Evolutionary conservation across 1,140 invertebrate genomes (phyloP).

Genomic region (Drosophila virilis): DNA sequence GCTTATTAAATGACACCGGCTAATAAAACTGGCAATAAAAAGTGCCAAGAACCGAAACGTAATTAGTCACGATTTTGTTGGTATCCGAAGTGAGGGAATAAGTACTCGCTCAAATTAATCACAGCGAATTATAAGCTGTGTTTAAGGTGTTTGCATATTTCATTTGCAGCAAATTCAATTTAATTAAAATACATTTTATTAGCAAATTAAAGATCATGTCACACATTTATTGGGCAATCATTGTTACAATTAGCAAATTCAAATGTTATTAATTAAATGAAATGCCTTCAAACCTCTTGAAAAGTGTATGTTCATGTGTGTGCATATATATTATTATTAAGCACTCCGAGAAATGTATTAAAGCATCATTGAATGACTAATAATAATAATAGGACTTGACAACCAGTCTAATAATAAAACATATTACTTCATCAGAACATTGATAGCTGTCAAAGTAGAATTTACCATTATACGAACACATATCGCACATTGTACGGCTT

Average conservation of each 20-base stretch:
- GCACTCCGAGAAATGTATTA: constrained; percentile 11
- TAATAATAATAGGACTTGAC: constrained; percentile 39
- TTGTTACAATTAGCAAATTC: constrained; percentile 10
- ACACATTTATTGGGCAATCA: constrained; percentile 6
- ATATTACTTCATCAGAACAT: constrained; percentile 51
- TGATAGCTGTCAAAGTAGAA: constrained; percentile 46
- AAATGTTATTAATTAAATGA: background rate
- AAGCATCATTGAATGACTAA: constrained; percentile 34
- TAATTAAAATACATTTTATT: constrained; percentile 42
- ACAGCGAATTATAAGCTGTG: constrained; percentile 24
- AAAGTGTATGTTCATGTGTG: background rate
- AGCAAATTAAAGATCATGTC: background rate
- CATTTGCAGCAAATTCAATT: constrained; percentile 47
- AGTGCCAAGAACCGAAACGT: constrained; percentile 47
- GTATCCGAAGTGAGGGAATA: constrained; percentile 1
- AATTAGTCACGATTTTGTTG: constrained; percentile 48
- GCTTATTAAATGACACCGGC: constrained; percentile 71
- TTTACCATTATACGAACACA: constrained; percentile 54
- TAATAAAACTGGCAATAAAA: constrained; percentile 57
- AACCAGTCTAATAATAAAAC: constrained; percentile 63
- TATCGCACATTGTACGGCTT: constrained; percentile 12
- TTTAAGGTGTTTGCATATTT: constrained; percentile 32
- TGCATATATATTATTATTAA: background rate
- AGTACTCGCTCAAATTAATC: constrained; percentile 42
- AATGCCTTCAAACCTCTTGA: background rate